Evolutionary conservation across 2,113 vertebrate species (phyloP).

Genomic region (Petroica traversi): DNA sequence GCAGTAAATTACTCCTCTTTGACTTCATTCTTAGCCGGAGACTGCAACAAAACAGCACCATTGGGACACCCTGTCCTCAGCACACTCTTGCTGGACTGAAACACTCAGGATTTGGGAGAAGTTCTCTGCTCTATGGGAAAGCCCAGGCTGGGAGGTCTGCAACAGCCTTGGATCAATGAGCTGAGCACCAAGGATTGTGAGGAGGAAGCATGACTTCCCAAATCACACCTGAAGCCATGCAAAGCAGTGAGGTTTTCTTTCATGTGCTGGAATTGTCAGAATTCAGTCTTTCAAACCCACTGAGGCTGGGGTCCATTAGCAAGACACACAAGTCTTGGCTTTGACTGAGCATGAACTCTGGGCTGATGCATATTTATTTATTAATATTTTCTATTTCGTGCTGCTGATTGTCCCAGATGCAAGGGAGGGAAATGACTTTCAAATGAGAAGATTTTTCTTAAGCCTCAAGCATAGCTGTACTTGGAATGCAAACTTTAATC

Average conservation of each 20-base stretch:
- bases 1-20: neutral
- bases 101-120: neutral
- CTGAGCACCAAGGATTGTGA: neutral
- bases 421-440: slow-evolving; percentile 33
- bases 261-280: neutral
- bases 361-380: slow-evolving; percentile 40
- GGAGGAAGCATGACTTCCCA: neutral
- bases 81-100: neutral
- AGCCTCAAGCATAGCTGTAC: neutral
- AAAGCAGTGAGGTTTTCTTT: neutral
- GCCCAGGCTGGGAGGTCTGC: neutral
- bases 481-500: slow-evolving; percentile 23
- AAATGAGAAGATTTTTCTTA: slow-evolving; percentile 48
- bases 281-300: neutral
- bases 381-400: slow-evolving; percentile 2
- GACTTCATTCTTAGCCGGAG: neutral
- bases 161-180: neutral
- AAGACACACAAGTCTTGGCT: neutral
- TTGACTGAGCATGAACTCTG: neutral
- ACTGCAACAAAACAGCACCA: rapidly evolving
- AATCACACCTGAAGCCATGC: neutral
- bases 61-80: neutral
- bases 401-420: slow-evolving; percentile 9
- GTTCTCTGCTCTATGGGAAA: neutral
- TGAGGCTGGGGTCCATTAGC: neutral